Conservation (phyloP, 2,113 vertebrate species). For the Elgaria multicarinata region DNA sequence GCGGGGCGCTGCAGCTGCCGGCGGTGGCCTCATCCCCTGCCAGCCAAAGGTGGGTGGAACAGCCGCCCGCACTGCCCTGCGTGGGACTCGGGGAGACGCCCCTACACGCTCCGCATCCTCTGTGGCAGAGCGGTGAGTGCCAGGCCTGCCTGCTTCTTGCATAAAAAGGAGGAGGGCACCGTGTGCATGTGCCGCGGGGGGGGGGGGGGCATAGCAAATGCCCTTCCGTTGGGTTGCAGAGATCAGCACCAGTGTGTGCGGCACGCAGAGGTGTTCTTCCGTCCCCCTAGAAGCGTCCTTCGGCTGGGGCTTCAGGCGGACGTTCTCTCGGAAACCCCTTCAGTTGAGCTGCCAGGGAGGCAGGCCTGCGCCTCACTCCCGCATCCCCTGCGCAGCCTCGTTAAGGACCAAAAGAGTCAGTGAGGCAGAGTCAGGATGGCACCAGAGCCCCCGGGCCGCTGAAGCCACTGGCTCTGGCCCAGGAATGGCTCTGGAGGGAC, state of each 20-base stretch:
- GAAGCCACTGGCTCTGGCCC: neutral
- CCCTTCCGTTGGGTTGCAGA: neutral
- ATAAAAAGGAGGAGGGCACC: neutral
- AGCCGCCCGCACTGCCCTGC: too few species aligned
- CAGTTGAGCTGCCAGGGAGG: neutral
- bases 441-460: neutral
- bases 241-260: neutral
- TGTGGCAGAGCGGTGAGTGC: too few species aligned
- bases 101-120: too few species aligned
- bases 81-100: too few species aligned
- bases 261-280: neutral
- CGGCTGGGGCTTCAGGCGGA: neutral
- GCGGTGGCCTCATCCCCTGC: too few species aligned
- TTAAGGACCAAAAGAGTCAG: neutral
- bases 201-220: too few species aligned
- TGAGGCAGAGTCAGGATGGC: neutral
- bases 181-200: too few species aligned
- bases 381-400: neutral
- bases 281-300: neutral
- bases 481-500: too few species aligned
- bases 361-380: neutral
- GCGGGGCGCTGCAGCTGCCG: neutral
- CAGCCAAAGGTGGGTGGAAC: too few species aligned
- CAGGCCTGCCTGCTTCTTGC: too few species aligned
- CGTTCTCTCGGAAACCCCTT: neutral